Evolutionary conservation across 2,888 invertebrate genomes (phyloP), one percentile per base, ranked within the genome.

Genomic region (Perizoma affinitatum): DNA sequence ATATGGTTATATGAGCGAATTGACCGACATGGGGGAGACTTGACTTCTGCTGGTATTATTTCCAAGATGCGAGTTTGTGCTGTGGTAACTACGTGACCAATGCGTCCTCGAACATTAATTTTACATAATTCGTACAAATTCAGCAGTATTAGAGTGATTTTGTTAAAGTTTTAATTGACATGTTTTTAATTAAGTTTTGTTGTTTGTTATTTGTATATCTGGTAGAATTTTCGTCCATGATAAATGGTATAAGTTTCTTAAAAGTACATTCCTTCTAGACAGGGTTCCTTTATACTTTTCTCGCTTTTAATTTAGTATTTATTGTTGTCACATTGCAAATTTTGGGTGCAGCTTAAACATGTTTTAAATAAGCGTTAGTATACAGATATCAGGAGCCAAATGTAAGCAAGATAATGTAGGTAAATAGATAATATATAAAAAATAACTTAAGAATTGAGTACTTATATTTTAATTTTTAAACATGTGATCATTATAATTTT

Each of bases 81-180:
- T 82, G 82, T 84, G 82, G 83, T 80, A 81, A 1, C 6, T 38
- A 38, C 78, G 83, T 81, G 80, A 82, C 81, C 78, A 76, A 78
- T 71, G 80, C 81, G 84, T 80, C 78, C 81, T 85, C 83, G 79
- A 45, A 64, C 62, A 65, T 79, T 83, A 83, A 22, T 80, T 83
- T 88, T 88, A 88, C 88, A 87, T 88, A 87, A 88, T 90, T 89
- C 87, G 92, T 92, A 91, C 92, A 92, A 91, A 92, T 88, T 86
- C 86, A 79, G 89, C 91, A 92, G 92, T 92, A 92, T 92, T 92
- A 92, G 86, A 88, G 90, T 91, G 91, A 91, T 92, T 92, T 90
- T 90, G 90, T 92, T 91, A 92, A 92, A 87, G 90, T 90, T 91
- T 86, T 90, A 86, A 89, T 86, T 85, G 87, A 87, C 75, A 83